These are phyloP conservation scores for Magallana gigas DNA, from an alignment of 1,140 invertebrate species.

Conservation along the genomic window DNA sequence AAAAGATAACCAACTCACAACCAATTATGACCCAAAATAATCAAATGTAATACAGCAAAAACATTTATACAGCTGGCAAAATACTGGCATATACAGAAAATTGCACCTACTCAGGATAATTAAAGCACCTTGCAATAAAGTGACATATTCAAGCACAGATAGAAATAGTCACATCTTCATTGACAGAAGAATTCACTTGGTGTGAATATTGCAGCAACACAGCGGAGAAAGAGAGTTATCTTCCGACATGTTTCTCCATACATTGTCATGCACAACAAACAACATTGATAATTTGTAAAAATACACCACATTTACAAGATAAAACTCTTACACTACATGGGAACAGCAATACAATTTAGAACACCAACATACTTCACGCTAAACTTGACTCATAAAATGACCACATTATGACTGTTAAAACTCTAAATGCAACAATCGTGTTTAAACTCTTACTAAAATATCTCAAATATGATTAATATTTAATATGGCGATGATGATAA, in stretches of 20 bases:
- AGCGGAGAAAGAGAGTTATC: neutral
- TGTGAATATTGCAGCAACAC: neutral
- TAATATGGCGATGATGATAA: too few species aligned
- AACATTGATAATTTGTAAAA: neutral
- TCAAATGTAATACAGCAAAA: neutral
- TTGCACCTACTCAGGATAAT: neutral
- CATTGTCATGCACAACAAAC: slow-evolving; percentile 5
- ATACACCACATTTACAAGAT: neutral
- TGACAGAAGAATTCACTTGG: neutral
- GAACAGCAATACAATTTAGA: too few species aligned
- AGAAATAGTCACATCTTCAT: neutral
- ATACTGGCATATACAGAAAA: slow-evolving; percentile 20
- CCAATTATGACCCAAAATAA: neutral
- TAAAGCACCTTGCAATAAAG: slow-evolving; percentile 17
- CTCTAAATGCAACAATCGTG: too few species aligned
- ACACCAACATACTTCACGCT: too few species aligned
- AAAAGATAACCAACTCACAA: slow-evolving; percentile 10
- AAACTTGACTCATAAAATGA: too few species aligned
- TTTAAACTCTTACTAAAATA: too few species aligned
- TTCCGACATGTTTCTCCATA: neutral
- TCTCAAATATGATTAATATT: too few species aligned
- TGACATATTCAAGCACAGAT: neutral
- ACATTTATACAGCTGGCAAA: slow-evolving; percentile 3
- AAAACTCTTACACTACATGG: neutral
- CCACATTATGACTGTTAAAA: too few species aligned